Evolutionary conservation across 2,113 vertebrate species (phyloP).

Genomic region (Columba janthina): DNA sequence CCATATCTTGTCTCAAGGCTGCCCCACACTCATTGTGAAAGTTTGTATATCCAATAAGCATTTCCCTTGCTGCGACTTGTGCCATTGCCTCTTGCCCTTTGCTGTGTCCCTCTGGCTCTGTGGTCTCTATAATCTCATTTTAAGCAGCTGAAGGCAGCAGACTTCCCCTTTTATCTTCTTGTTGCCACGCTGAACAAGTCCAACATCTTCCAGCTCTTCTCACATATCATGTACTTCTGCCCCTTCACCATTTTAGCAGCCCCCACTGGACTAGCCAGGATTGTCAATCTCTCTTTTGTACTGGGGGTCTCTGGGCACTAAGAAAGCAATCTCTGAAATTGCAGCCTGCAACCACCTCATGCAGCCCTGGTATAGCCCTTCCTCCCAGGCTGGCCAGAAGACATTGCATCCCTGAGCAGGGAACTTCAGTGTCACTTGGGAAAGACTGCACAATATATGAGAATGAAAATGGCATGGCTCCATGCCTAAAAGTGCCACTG

Average conservation of each 20-base stretch:
- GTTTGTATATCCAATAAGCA: not conserved
- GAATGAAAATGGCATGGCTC: not conserved
- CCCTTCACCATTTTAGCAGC: not conserved
- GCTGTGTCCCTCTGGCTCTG: not conserved
- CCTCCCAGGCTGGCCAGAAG: not conserved
- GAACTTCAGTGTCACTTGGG: not conserved
- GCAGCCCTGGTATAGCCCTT: not conserved
- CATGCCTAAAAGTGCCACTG: not conserved
- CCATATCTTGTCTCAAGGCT: not conserved
- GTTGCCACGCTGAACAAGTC: not conserved
- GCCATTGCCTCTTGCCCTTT: not conserved
- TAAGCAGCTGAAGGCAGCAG: not conserved
- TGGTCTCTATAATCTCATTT: not conserved
- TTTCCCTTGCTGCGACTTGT: not conserved
- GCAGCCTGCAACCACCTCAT: not conserved
- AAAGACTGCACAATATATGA: not conserved
- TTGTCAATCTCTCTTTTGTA: not conserved
- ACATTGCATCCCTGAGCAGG: not conserved
- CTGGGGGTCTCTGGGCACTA: not conserved
- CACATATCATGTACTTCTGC: not conserved
- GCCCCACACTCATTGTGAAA: not conserved
- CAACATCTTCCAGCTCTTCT: not conserved
- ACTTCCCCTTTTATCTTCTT: not conserved
- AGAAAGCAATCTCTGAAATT: not conserved
- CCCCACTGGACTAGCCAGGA: not conserved